Conservation (phyloP, 35 echinoderm and acorn worm species). For the Hemicentrotus pulcherrimus region DNA sequence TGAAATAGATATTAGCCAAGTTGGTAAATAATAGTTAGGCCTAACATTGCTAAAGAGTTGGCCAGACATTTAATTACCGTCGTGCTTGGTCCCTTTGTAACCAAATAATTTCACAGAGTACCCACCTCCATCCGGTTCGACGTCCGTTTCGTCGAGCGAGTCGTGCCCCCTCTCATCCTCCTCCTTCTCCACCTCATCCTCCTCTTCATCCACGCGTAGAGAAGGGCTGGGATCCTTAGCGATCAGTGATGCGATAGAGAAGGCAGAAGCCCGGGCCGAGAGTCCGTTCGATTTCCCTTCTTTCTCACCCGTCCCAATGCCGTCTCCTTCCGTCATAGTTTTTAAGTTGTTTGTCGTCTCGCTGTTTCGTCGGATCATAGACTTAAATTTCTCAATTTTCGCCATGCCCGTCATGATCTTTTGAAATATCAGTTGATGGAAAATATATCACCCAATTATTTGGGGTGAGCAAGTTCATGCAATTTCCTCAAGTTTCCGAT, state of each 20-base stretch:
- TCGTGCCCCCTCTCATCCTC: background rate
- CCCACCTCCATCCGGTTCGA: background rate
- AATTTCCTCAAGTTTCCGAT: too few species aligned
- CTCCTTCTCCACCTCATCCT: background rate
- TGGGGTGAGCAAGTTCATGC: too few species aligned
- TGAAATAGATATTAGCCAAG: too few species aligned
- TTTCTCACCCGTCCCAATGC: background rate
- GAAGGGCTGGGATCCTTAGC: background rate
- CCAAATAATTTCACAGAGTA: background rate
- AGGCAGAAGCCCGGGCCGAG: conserved; percentile 26
- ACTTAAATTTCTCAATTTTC: background rate
- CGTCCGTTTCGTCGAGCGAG: background rate
- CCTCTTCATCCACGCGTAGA: background rate
- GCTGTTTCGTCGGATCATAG: background rate
- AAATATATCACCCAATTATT: too few species aligned
- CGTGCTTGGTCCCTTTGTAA: background rate
- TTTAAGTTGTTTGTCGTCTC: background rate
- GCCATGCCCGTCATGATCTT: background rate
- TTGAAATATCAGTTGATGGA: too few species aligned
- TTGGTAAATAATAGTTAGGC: too few species aligned
- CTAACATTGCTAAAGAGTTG: too few species aligned
- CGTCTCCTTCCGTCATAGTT: background rate
- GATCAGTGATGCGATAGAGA: conserved; percentile 32
- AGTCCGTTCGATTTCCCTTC: background rate
- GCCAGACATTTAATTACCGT: too few species aligned